Base-by-base conservation (phyloP, 2,888 invertebrate genomes). In the Agonopterix arenella region DNA sequence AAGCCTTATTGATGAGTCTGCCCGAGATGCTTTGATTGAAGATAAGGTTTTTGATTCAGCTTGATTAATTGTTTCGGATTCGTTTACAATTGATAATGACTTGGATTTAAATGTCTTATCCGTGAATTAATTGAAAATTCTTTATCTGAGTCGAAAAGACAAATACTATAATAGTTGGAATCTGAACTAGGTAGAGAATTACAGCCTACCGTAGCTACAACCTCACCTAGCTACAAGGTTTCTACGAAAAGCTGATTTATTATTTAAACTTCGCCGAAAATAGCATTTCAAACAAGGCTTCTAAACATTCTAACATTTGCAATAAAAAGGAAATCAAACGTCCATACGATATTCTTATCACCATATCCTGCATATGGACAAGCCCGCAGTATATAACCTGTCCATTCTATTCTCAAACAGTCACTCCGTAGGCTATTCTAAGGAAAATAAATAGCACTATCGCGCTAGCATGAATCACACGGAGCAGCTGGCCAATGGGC, bases 1-100 rank as follows among this genome's bases (percentile, higher is more conserved):
- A 71, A 76, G 68, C 69, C 68, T 77, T 76, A 74, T 77, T 76
- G 73, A 73, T 73, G 67, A 72, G 62, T 62, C 68, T 46, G 51
- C 53, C 52, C 59, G 57, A 64, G 63, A 61, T 60, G 58, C 38
- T 36, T 45, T 47, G 47, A 48, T 49, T 47, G 49, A 51, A 53
- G 51, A 49, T 52, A 48, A 47, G 18, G 48, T 51, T 51, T 63
- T 60, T 57, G 59, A 52, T 60, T 52, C 50, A 52, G 52, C 55
- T 59, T 62, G 53, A 49, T 57, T 57, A 58, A 56, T 61, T 62
- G 59, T 54, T 42, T 44, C 40, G 11, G 11, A 10, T 43, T 16
- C 43, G 36, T 45, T 37, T 40, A 37, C 50, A 53, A 53, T 53
- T 53, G 50, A 53, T 53, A 53, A 53, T 53, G 50, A 53, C 52